Percentiles rank a stretch among this genome's conserved stretches.
phyloP scores from a whole-genome alignment of 2,888 invertebrate genomes.

The Pardosa pseudoannulata region DNA sequence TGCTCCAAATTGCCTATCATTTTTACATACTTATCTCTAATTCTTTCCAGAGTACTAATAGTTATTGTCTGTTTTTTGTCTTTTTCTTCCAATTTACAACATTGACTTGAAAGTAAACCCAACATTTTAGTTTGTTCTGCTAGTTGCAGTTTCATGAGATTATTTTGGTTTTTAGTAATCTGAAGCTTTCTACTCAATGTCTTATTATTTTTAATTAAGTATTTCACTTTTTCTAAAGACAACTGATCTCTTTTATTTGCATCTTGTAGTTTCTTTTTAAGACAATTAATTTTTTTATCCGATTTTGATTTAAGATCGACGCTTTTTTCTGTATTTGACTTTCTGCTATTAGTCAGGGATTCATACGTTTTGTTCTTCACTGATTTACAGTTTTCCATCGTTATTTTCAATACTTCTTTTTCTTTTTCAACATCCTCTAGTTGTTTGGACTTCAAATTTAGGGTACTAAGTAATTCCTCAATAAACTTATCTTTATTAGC shows the following conservation, averaged over 20 bases:
- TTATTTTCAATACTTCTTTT: not conserved
- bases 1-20: slow-evolving; percentile 18
- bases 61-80: not conserved
- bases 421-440: not conserved
- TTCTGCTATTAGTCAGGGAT: not conserved
- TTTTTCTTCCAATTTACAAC: slow-evolving; percentile 1
- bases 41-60: slow-evolving; percentile 13
- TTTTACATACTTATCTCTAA: slow-evolving; percentile 15
- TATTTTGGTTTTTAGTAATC: not conserved
- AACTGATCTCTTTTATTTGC: not conserved
- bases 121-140: not conserved
- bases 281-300: not conserved
- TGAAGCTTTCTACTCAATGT: not conserved
- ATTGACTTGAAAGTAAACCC: not conserved
- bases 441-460: not conserved
- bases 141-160: not conserved
- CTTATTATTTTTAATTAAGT: not conserved
- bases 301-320: not conserved
- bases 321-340: not conserved
- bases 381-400: not conserved
- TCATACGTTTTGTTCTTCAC: not conserved
- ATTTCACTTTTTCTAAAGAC: not conserved
- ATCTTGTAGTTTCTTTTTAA: not conserved
- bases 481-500: slow-evolving; percentile 26
- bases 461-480: not conserved